Base-by-base conservation (phyloP, 2,888 invertebrate species). In the Galerucella calmariensis region DNA sequence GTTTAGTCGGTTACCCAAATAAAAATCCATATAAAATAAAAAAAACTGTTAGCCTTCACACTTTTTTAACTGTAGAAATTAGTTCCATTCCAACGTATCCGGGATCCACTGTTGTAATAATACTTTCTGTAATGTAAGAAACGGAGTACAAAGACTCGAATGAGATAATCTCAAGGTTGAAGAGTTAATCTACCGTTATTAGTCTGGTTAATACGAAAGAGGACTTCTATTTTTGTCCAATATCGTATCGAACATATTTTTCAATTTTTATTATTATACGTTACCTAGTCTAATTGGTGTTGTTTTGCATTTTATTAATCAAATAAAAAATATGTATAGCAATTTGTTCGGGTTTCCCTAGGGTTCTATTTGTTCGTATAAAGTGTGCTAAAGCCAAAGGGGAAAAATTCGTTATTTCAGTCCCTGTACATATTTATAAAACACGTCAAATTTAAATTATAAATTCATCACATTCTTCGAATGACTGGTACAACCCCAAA, bases 151-250 rank as follows among this genome's bases (percentile, higher is more conserved):
- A 68, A 59, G 46, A 67, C 53, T n/a, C 56, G 58, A 68, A 59
- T 68, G 59, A 68, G 59, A 68, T 68, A 71, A 65, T 71, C 71
- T 72, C 72, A 72, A 72, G 72, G 72, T 61, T 67, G 72, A 67
- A 72, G 48, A 67, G 67, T 67, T 61, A 58, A 51, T 51, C 44
- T 66, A 67, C 72, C 51, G 72, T 72, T 67, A 53, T 72, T 72
- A 53, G 69, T 70, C 56, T 62, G 41, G 63, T 63, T 46, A 63
- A 66, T 48, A 61, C 24, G 35, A 20, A 16, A 12, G 46, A 65
- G 46, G 51, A 53, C 35, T 48, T 46, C 46, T 65, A 65, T 48
- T 48, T 65, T 48, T 20, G 65, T 24, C 35, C 20, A 14, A 20
- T 20, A 48, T 24, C 35, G 35, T 27, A 27, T 27, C 27, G 9